Evolutionary conservation across 2,797 vertebrate species (phyloP).

Genomic region (Halcyon badia): DNA sequence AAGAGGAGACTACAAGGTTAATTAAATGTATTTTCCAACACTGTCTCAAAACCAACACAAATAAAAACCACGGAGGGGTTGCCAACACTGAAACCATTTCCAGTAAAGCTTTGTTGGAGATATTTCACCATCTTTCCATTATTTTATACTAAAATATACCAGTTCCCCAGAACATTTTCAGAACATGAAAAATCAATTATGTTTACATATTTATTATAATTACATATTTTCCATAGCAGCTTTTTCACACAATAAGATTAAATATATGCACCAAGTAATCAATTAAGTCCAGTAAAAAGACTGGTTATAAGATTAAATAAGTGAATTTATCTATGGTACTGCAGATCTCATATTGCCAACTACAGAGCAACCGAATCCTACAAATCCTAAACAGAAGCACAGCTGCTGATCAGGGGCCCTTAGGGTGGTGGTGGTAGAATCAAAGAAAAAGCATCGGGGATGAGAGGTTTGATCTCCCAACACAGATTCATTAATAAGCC

Average conservation of each 20-base stretch:
- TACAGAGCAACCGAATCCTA: slow-evolving; percentile 74
- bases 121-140: slow-evolving; percentile 54
- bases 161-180: slow-evolving; percentile 10
- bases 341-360: slow-evolving; percentile 74
- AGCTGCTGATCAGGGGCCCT: slow-evolving; percentile 66
- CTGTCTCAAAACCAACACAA: slow-evolving; percentile 41
- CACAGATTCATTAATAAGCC: slow-evolving; percentile 43
- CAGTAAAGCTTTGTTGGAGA: slow-evolving; percentile 68
- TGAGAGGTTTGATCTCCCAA: slow-evolving; percentile 49
- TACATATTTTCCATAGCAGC: slow-evolving; percentile 56
- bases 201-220: slow-evolving; percentile 56
- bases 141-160: slow-evolving; percentile 59
- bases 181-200: slow-evolving; percentile 33
- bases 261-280: slow-evolving; percentile 70
- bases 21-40: slow-evolving; percentile 26
- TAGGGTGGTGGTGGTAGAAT: slow-evolving; percentile 40
- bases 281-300: slow-evolving; percentile 71
- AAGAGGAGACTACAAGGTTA: neutral
- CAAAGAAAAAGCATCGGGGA: slow-evolving; percentile 64
- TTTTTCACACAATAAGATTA: slow-evolving; percentile 62
- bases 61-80: slow-evolving; percentile 15
- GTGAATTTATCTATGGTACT: slow-evolving; percentile 80
- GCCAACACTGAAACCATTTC: slow-evolving; percentile 57
- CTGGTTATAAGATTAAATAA: slow-evolving; percentile 81
- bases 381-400: slow-evolving; percentile 67